phyloP scores from a whole-genome alignment of 2,888 invertebrate species.

The Andricus quercusramuli region DNA sequence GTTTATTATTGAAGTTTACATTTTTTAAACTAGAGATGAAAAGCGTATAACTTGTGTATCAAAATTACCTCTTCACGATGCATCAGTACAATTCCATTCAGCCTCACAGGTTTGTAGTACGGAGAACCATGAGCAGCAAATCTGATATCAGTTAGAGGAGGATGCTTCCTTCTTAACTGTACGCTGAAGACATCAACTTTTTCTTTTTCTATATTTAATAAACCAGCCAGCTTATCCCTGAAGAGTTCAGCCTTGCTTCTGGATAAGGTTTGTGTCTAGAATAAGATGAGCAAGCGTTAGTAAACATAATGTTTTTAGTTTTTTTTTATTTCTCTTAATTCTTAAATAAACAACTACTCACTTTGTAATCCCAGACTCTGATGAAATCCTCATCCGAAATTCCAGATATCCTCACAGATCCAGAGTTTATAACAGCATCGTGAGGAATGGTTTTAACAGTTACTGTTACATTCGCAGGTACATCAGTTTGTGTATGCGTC shows the following conservation, averaged over 20 bases:
- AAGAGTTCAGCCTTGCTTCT: conserved; percentile 94
- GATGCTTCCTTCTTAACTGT: conserved; percentile 91
- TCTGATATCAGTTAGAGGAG: conserved; percentile 93
- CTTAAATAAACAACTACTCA: conserved; percentile 46
- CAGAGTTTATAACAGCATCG: conserved; percentile 97
- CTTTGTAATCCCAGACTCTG: conserved; percentile 94
- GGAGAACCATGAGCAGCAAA: conserved; percentile 98
- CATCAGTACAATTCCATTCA: conserved; percentile 96
- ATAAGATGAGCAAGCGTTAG: conserved; percentile 33
- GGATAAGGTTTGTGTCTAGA: conserved; percentile 87
- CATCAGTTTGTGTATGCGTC: conserved; percentile 96
- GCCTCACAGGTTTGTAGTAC: conserved; percentile 95
- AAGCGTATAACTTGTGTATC: background rate
- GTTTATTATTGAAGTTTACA: background rate
- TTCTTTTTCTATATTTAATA: conserved; percentile 91
- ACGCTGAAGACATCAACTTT: conserved; percentile 99
- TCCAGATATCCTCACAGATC: conserved; percentile 94
- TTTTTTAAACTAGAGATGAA: background rate
- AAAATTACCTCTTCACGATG: conserved; percentile 88
- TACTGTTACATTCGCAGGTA: conserved; percentile 97
- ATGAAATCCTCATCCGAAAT: conserved; percentile 98
- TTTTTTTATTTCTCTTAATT: background rate
- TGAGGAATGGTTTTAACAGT: conserved; percentile 96
- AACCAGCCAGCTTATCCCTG: conserved; percentile 91
- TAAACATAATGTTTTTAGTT: background rate